phyloP scores from a whole-genome alignment of 2,888 invertebrate species.

The Arge pagana region DNA sequence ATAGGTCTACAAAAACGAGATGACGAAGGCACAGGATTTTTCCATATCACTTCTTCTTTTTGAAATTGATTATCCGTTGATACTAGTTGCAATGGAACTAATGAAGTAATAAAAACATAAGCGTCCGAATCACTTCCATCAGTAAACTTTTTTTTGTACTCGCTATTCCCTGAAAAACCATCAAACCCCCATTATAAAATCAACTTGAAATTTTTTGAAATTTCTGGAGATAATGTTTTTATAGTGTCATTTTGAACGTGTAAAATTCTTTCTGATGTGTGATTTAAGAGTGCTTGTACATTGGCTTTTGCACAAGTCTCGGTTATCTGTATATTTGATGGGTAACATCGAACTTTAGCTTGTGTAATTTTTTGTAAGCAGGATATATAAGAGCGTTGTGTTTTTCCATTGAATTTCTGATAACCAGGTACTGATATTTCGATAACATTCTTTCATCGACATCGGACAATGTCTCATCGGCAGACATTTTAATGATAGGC shows the following conservation, averaged over 20 bases:
- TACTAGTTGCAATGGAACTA: conserved; percentile 40
- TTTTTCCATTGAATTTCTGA: too few relatives aligned
- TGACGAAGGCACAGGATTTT: conserved; percentile 40
- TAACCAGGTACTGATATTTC: too few relatives aligned
- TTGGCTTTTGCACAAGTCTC: neutral
- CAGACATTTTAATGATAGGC: too few relatives aligned
- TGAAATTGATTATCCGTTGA: conserved; percentile 16
- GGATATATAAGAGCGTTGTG: too few relatives aligned
- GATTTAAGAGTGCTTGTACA: conserved; percentile 9
- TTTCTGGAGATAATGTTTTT: too few relatives aligned
- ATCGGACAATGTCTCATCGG: too few relatives aligned
- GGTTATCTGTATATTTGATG: neutral
- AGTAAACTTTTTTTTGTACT: conserved; percentile 36
- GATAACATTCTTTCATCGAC: too few relatives aligned
- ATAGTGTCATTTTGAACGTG: neutral
- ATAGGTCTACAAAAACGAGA: conserved; percentile 41
- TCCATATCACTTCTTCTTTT: conserved; percentile 36
- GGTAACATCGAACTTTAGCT: conserved; percentile 10
- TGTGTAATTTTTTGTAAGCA: conserved; percentile 4
- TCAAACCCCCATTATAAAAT: conserved; percentile 30
- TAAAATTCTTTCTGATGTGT: conserved; percentile 18
- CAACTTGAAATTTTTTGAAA: too few relatives aligned
- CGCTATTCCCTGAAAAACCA: conserved; percentile 24
- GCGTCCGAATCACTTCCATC: conserved; percentile 35
- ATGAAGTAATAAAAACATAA: conserved; percentile 37